phyloP scores from a whole-genome alignment of 1,140 invertebrate genomes.

The Maniola jurtina region DNA sequence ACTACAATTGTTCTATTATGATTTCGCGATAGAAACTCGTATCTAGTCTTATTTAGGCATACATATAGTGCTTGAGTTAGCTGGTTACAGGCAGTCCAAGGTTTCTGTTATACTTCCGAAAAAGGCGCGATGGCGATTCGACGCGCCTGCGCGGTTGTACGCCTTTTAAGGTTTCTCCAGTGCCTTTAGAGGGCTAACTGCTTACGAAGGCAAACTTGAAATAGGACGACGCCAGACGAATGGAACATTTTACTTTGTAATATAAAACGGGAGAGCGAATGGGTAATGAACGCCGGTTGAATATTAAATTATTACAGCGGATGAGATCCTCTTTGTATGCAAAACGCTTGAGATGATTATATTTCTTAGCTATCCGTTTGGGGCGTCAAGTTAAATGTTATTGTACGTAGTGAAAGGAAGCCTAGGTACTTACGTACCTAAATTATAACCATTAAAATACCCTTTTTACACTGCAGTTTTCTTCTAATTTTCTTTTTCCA shows the following conservation, averaged over 20 bases:
- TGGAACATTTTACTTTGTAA: conserved; percentile 34
- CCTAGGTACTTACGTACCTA: not conserved
- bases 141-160: conserved; percentile 48
- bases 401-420: not conserved
- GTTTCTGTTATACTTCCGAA: conserved; percentile 54
- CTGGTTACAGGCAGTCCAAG: conserved; percentile 48
- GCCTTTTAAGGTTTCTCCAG: conserved; percentile 62
- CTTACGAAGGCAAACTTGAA: conserved; percentile 52
- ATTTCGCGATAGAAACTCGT: conserved; percentile 40
- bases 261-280: conserved; percentile 24
- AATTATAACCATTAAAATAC: no score
- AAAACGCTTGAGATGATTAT: conserved; percentile 23
- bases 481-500: no score
- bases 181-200: conserved; percentile 59
- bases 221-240: conserved; percentile 27
- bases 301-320: conserved; percentile 28
- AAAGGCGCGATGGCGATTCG: conserved; percentile 49
- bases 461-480: no score
- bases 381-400: not conserved
- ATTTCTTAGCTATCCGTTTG: conserved; percentile 16
- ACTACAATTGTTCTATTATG: conserved; percentile 36
- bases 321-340: conserved; percentile 30
- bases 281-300: conserved; percentile 27
- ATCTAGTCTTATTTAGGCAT: conserved; percentile 35
- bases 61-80: conserved; percentile 28